Evolutionary conservation across 2,113 vertebrate species (phyloP).

Genomic region (Benitochromis conjunctus): DNA sequence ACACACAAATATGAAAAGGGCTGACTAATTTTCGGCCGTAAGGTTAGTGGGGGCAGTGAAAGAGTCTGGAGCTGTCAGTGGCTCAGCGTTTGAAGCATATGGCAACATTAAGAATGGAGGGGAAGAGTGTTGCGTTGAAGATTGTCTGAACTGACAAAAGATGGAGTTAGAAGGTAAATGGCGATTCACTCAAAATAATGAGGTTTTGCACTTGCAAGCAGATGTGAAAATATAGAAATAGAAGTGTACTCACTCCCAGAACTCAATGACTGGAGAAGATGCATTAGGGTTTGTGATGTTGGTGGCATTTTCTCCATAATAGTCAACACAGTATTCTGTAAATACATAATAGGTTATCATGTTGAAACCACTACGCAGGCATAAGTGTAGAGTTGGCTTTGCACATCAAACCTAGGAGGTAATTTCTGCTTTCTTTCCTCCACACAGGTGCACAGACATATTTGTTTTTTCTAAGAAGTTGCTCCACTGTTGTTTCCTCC

Average conservation of each 20-base stretch:
- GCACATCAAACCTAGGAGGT: background rate
- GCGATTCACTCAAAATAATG: background rate
- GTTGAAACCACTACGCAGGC: background rate
- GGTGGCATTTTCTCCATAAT: slow-evolving; percentile 87
- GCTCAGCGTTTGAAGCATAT: background rate
- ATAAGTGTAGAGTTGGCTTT: background rate
- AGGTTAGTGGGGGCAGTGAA: slow-evolving; percentile 1
- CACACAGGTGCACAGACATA: background rate
- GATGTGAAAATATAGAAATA: background rate
- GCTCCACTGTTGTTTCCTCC: background rate
- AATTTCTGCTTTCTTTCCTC: background rate
- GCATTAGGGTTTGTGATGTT: slow-evolving; percentile 89
- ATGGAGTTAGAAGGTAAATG: background rate
- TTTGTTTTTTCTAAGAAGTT: background rate
- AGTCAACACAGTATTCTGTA: slow-evolving; percentile 92
- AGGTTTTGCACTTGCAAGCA: background rate
- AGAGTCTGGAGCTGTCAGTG: background rate
- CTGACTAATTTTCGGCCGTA: slow-evolving; percentile 69
- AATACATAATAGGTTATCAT: background rate
- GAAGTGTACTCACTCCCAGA: slow-evolving; percentile 94
- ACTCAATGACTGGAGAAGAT: slow-evolving; percentile 97
- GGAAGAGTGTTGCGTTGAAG: background rate
- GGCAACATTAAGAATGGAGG: background rate
- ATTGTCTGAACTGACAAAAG: background rate
- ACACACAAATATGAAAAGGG: slow-evolving; percentile 71